A percentile compares a stretch with the other conserved stretches of the same genome.
Evolutionary conservation across 2,888 invertebrate species (phyloP).

Genomic region (Drosophila multiciliata): DNA sequence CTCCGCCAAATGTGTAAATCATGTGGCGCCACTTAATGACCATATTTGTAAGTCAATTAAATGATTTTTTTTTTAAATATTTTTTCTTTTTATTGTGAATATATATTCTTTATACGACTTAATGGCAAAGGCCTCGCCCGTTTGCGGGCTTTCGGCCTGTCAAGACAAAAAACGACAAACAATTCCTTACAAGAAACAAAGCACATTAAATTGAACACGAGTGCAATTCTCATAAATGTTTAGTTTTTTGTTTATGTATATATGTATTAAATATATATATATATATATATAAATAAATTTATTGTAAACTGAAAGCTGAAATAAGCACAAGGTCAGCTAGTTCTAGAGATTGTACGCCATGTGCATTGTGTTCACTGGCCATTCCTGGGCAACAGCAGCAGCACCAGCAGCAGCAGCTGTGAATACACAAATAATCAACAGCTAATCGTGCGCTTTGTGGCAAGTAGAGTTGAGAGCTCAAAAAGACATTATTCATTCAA

Average conservation of each 20-base stretch:
- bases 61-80: conserved; percentile 16
- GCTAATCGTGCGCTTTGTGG: conserved; percentile 42
- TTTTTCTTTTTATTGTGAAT: conserved; percentile 9
- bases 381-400: conserved; percentile 43
- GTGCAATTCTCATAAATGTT: conserved; percentile 54
- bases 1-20: conserved; percentile 49
- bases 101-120: conserved; percentile 15
- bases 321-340: conserved; percentile 71
- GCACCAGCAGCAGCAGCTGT: background rate
- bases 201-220: conserved; percentile 52
- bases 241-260: conserved; percentile 7
- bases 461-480: conserved; percentile 13
- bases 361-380: conserved; percentile 44
- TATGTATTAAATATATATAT: background rate
- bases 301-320: conserved; percentile 27
- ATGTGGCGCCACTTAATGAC: conserved; percentile 56
- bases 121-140: conserved; percentile 49
- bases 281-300: background rate
- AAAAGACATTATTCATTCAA: conserved; percentile 29
- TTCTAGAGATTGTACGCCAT: conserved; percentile 54
- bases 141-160: conserved; percentile 24
- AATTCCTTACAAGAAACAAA: conserved; percentile 56
- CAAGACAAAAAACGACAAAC: conserved; percentile 21
- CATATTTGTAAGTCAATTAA: conserved; percentile 57
- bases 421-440: conserved; percentile 18